phyloP scores from a whole-genome alignment of 2,113 vertebrate species.

The Quiscalus mexicanus region DNA sequence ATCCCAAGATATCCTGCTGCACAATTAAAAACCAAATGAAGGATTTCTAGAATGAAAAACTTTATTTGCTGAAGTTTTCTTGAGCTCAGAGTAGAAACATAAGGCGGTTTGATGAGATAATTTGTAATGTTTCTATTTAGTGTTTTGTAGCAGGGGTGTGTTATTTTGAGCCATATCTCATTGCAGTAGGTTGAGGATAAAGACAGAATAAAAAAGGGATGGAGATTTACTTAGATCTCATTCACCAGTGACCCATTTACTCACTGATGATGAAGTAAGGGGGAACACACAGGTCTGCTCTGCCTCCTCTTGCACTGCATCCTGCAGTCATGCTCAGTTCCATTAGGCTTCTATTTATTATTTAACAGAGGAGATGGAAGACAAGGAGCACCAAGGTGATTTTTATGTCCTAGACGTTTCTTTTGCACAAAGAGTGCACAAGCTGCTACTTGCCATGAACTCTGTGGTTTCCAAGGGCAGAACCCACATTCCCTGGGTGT shows the following conservation, averaged over 20 bases:
- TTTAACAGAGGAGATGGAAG: background rate
- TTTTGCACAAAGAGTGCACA: background rate
- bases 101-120: background rate
- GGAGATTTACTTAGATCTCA: background rate
- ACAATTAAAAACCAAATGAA: slow-evolving; percentile 54
- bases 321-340: background rate
- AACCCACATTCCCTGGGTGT: background rate
- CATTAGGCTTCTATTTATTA: slow-evolving; percentile 27
- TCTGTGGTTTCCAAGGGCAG: background rate
- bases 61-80: slow-evolving; percentile 18
- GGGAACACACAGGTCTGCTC: background rate
- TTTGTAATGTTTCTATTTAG: background rate
- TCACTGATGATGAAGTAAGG: slow-evolving; percentile 41
- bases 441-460: background rate
- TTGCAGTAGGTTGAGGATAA: background rate
- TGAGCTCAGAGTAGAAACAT: background rate
- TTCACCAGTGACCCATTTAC: slow-evolving; percentile 56
- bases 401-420: background rate
- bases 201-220: background rate
- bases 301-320: background rate
- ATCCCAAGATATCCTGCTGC: background rate
- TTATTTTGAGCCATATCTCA: background rate
- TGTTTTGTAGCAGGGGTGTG: background rate
- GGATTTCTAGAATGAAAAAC: background rate
- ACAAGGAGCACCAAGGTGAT: background rate